Conservation (phyloP, 2,888 invertebrate species). For the Schizotus pectinicornis region DNA sequence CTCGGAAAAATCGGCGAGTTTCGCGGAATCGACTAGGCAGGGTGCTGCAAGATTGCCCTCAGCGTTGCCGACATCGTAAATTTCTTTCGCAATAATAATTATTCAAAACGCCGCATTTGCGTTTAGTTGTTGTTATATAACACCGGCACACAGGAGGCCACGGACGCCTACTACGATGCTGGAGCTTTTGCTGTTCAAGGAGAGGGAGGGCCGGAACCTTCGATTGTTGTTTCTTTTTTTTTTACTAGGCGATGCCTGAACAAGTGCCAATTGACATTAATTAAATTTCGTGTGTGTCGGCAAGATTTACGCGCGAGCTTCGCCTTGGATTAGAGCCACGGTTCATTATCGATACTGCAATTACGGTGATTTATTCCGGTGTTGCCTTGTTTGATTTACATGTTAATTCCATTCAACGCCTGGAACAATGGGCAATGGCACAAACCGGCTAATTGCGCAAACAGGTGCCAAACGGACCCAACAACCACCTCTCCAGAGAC, state of each 20-base stretch:
- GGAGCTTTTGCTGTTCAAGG: background rate
- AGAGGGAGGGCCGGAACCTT: background rate
- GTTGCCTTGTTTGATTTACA: no score
- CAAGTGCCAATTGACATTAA: slow-evolving; percentile 30
- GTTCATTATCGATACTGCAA: no score
- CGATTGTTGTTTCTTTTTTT: slow-evolving; percentile 14
- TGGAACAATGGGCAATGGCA: no score
- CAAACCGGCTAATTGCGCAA: no score
- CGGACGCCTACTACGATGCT: slow-evolving; percentile 23
- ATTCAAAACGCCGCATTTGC: slow-evolving; percentile 29
- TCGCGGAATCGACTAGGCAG: no score
- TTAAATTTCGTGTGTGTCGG: slow-evolving; percentile 12
- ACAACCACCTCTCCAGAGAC: no score
- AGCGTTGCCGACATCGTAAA: slow-evolving; percentile 17
- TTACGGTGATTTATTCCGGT: no score
- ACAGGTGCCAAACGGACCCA: no score
- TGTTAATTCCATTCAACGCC: no score
- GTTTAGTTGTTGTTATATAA: slow-evolving; percentile 18
- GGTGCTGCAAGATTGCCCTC: slow-evolving; percentile 3
- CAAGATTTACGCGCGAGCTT: no score
- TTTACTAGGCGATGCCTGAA: slow-evolving; percentile 14
- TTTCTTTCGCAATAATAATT: slow-evolving; percentile 30
- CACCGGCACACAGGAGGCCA: slow-evolving; percentile 18
- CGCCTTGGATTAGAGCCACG: no score
- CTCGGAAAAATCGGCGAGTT: no score